Percentiles rank a stretch among this genome's conserved stretches.
phyloP scores from a whole-genome alignment of 2,797 vertebrate species.

The Propithecus perrieri region DNA sequence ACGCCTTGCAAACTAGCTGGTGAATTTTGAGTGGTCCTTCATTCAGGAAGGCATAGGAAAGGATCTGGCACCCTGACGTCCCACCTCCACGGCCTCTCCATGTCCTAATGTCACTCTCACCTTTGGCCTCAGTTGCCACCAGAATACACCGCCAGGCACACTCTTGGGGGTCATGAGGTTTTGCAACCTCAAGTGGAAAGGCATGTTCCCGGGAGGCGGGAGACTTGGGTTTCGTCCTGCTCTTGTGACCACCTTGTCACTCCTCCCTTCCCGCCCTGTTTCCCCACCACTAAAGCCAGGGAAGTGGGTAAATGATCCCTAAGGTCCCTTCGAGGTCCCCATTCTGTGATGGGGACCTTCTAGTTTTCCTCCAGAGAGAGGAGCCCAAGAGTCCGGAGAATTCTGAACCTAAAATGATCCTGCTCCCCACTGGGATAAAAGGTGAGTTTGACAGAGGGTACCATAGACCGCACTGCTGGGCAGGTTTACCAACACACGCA shows the following conservation, averaged over 20 bases:
- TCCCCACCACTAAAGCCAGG: neutral
- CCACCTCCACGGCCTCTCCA: rapidly evolving
- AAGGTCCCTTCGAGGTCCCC: neutral
- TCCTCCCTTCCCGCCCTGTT: neutral
- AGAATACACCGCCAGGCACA: neutral
- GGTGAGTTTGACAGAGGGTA: no score
- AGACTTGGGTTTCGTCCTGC: neutral
- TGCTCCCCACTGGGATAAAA: neutral
- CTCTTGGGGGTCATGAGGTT: no score
- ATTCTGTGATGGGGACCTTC: neutral
- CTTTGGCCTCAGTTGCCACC: neutral
- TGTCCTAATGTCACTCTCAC: neutral
- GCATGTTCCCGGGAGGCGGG: neutral
- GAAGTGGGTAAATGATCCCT: neutral
- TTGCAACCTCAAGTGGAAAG: rapidly evolving
- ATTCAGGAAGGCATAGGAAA: neutral
- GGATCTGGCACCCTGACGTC: neutral
- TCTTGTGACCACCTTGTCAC: rapidly evolving
- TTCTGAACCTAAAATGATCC: neutral
- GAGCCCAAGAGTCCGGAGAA: neutral
- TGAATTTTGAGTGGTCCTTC: neutral
- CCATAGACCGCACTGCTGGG: neutral
- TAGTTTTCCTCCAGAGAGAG: neutral
- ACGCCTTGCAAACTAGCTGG: neutral
- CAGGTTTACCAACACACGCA: neutral